Evolutionary conservation across 2,888 invertebrate species (phyloP), one percentile per base, ranked within the genome.

Genomic region (Thelaira solivaga): DNA sequence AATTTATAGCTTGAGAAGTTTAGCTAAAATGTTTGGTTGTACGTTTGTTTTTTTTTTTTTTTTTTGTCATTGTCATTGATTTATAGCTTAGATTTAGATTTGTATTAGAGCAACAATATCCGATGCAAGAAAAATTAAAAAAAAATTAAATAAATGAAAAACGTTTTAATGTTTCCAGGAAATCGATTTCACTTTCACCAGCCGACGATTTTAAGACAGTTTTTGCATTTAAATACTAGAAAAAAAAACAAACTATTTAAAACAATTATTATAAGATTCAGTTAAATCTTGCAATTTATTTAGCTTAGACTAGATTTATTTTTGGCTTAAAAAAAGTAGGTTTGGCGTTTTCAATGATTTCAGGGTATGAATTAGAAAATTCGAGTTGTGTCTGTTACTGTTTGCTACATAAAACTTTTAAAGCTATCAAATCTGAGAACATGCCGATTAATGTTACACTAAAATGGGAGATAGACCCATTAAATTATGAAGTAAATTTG

Each of bases 111-210:
- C 34, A 68, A 65, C 55, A n/a, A 59, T 59, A 59, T 59, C 67
- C 76, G 76, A 59, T 69, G 24, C 47, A 41, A 69, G 34, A 57
- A 49, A 41, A 55, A 45, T 45, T 24, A 62, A 51, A 20, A 43
- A 49, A 71, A 62, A 72, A 55, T 62, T 34, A 53, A 67, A 75
- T 68, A 75, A 55, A 55, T n/a, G n/a, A n/a, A n/a, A n/a, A n/a
- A n/a, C n/a, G n/a, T n/a, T 71, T 69, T 74, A 67, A 74, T 65
- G 59, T 61, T 78, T 78, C 74, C 78, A 61, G 78, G 78, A 78
- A 78, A 78, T 74, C 62, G 64, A 59, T 74, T 74, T 78, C 78
- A 78, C 78, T 78, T 78, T 78, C 78, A 55, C 69, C n/a, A n/a
- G n/a, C n/a, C 53, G 45, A 39, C 68, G 67, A 61, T 61, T 55